Base-by-base conservation (phyloP, 2,113 vertebrate genomes). In the Caloenas nicobarica region DNA sequence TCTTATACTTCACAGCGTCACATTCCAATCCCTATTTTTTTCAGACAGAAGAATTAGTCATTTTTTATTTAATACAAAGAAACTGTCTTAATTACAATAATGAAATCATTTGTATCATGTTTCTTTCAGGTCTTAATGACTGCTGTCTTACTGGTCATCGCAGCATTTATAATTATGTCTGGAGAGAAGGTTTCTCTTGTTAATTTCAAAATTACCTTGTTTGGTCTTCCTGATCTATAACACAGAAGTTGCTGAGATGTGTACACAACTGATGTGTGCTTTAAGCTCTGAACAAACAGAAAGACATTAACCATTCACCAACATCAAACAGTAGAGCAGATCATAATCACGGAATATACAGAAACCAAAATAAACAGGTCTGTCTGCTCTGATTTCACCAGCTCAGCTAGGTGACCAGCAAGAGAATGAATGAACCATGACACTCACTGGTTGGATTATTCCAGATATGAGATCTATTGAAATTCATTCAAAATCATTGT, bases 41-140 rank as follows among this genome's bases (percentile, higher is more conserved):
- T 62, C 34, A 36, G 5, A 7, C 6, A 66, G 22, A 65, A 58
- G 5, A 68, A 38, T 50, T 65, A 1, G 15, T 0, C 1, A 22
- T 51, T 56, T 58, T 61, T 72, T 36, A 54, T 72, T 81, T 73
- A 5, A 51, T 34, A 22, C 2, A 9, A 73, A 65, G 4, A 36
- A 7, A 1, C 0, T 38, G 2, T 5, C 5, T 73, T 38, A 77
- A 29, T 36, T 62, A 19, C 2, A 5, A 5, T 12, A 29, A 25
- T 23, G 9, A 83, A 58, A 44, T 29, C 10, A 14, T 64, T 46
- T 79, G 62, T 71, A 10, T 18, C 9, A 16, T 3, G 0, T 40
- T 68, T 87, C 4, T 36, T 72, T 83, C 42, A 44, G 15, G 11
- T 50, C 7, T 83, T 14, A 64, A 2, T 15, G 54, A 29, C 8